A percentile compares a stretch with the other conserved stretches of the same genome.
Conservation (phyloP, 1,140 invertebrate genomes). For the Andrena cerasifolii region DNA sequence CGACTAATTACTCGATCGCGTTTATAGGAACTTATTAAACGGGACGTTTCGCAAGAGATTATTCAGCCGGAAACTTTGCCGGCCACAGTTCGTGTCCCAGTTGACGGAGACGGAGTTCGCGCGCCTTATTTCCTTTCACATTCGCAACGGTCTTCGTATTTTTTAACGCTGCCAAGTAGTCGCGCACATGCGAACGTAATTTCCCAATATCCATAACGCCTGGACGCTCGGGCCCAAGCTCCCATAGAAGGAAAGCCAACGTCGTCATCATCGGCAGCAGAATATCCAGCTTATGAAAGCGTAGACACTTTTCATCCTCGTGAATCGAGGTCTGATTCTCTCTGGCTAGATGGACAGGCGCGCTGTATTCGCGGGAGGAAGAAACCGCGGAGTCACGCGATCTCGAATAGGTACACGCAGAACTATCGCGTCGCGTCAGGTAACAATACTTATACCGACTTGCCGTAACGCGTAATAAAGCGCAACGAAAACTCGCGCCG, state of each 20-base stretch:
- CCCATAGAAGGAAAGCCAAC: too few relatives aligned
- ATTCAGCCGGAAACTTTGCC: not conserved
- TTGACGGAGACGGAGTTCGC: not conserved
- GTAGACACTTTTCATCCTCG: too few relatives aligned
- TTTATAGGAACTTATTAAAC: not conserved
- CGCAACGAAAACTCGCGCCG: not conserved
- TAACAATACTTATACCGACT: not conserved
- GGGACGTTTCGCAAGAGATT: not conserved
- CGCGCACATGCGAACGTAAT: too few relatives aligned
- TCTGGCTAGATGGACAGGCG: too few relatives aligned
- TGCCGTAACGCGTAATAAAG: not conserved
- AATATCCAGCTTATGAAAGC: not conserved
- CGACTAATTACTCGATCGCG: too few relatives aligned
- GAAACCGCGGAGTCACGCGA: not conserved
- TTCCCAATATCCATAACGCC: too few relatives aligned
- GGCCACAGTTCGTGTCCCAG: slow-evolving; percentile 2
- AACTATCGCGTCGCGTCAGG: not conserved
- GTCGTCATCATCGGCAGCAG: too few relatives aligned
- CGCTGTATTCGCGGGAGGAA: not conserved
- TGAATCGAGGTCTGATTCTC: not conserved
- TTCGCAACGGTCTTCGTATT: not conserved
- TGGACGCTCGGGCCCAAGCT: too few relatives aligned
- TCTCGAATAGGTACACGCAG: not conserved
- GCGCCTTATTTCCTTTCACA: slow-evolving; percentile 11
- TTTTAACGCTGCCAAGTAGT: not conserved